Conservation (phyloP, 2,888 invertebrate genomes). For the Dorcus hopei region DNA sequence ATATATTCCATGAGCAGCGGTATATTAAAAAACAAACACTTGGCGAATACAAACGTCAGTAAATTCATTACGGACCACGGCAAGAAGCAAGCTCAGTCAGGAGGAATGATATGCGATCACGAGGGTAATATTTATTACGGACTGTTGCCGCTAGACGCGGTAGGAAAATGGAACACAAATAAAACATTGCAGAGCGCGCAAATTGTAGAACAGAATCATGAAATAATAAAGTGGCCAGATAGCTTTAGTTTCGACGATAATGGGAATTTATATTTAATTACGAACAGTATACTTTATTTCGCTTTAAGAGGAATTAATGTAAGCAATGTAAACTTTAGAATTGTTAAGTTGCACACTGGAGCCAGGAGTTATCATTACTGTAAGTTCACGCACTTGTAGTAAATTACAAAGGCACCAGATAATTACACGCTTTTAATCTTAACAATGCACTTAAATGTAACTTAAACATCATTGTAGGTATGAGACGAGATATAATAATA, state of each 20-base stretch:
- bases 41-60: conserved; percentile 41
- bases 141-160: conserved; percentile 63
- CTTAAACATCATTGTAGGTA: no score
- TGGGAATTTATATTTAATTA: conserved; percentile 54
- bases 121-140: conserved; percentile 64
- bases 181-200: conserved; percentile 54
- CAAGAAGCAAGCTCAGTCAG: conserved; percentile 61
- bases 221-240: conserved; percentile 66
- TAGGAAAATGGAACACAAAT: conserved; percentile 64
- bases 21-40: conserved; percentile 53
- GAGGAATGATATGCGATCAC: conserved; percentile 69
- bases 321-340: not conserved
- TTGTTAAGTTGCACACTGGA: not conserved
- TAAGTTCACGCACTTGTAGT: not conserved
- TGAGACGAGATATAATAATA: no score
- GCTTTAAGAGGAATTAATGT: not conserved
- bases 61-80: conserved; percentile 55
- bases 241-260: conserved; percentile 62
- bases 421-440: no score
- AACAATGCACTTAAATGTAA: no score
- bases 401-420: no score
- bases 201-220: conserved; percentile 61
- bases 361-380: not conserved
- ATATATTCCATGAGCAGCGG: conserved; percentile 63
- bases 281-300: not conserved